Evolutionary conservation across 2,888 invertebrate genomes (phyloP).

Genomic region (Tinea pellionella): DNA sequence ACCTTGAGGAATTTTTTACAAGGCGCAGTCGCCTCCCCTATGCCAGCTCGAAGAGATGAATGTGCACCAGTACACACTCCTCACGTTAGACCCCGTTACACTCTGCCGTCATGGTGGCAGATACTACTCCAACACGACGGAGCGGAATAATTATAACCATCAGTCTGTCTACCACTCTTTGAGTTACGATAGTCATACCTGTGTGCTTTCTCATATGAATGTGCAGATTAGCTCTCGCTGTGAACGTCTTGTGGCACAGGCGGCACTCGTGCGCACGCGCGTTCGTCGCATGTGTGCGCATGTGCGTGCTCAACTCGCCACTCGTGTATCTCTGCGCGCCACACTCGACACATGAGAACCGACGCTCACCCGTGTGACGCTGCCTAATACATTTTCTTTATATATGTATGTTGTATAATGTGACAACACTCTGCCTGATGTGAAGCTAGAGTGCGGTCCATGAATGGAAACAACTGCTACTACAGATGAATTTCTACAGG

Average conservation of each 20-base stretch:
- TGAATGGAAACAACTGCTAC: too few relatives aligned
- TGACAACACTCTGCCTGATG: too few relatives aligned
- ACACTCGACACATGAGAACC: constrained; percentile 31
- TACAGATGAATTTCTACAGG: too few relatives aligned
- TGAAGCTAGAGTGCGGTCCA: too few relatives aligned
- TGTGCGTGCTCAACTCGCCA: constrained; percentile 17
- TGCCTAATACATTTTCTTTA: constrained; percentile 26
- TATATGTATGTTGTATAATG: too few relatives aligned
- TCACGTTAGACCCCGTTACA: too few relatives aligned
- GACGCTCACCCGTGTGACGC: constrained; percentile 29
- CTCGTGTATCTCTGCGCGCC: constrained; percentile 29
- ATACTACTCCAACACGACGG: not conserved
- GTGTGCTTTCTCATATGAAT: constrained; percentile 39
- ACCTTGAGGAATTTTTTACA: too few relatives aligned
- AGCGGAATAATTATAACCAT: not conserved
- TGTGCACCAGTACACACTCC: too few relatives aligned
- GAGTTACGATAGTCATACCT: too few relatives aligned
- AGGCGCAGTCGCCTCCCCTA: too few relatives aligned
- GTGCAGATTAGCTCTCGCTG: constrained; percentile 33
- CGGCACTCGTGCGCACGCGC: not conserved
- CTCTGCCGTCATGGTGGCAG: not conserved
- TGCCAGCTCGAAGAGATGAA: too few relatives aligned
- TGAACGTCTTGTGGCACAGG: constrained; percentile 38
- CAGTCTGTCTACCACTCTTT: too few relatives aligned
- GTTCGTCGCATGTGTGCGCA: not conserved